A percentile compares a stretch with the other conserved stretches of the same genome.
Conservation (phyloP, 64 coral and sea anemone species). For the Exaiptasia diaphana region DNA sequence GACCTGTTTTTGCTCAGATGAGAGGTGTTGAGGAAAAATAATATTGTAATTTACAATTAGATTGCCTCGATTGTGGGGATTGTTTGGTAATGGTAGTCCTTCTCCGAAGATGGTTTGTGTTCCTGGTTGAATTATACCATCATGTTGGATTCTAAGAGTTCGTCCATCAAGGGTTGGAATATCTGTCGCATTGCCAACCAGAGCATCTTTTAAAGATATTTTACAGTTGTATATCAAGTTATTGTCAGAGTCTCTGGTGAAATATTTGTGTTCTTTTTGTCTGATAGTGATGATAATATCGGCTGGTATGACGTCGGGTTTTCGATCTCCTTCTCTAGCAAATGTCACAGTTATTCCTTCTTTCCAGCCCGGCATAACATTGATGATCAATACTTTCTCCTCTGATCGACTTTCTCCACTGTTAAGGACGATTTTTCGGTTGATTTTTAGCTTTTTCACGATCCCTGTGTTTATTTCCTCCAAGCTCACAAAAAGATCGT, state of each 20-base stretch:
- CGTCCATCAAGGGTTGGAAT: conserved; percentile 84
- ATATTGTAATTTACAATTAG: conserved; percentile 91
- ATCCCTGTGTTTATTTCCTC: conserved; percentile 81
- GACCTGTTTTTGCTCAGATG: conserved; percentile 71
- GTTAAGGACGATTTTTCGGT: conserved; percentile 35
- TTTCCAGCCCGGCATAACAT: conserved; percentile 91
- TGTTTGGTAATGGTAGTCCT: conserved; percentile 86
- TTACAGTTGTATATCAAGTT: conserved; percentile 85
- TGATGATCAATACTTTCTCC: conserved; percentile 74
- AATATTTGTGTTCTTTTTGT: conserved; percentile 82
- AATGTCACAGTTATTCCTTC: conserved; percentile 91
- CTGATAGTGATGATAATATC: conserved; percentile 78
- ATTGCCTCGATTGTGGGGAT: conserved; percentile 54
- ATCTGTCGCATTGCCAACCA: conserved; percentile 61
- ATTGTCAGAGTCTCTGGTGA: conserved; percentile 93
- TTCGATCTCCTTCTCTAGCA: conserved; percentile 62
- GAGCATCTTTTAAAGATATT: conserved; percentile 76
- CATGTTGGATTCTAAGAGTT: conserved; percentile 67
- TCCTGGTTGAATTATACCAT: conserved; percentile 91
- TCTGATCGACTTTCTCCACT: conserved; percentile 23
- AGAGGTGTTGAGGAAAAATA: conserved; percentile 77
- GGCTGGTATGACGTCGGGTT: conserved; percentile 66
- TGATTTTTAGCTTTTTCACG: conserved; percentile 66
- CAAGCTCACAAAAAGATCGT: conserved; percentile 45
- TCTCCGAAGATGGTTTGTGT: conserved; percentile 81